A percentile compares a stretch with the other conserved stretches of the same genome.
phyloP scores from a whole-genome alignment of 2,113 vertebrate species.

The Ibidorhyncha struthersii region DNA sequence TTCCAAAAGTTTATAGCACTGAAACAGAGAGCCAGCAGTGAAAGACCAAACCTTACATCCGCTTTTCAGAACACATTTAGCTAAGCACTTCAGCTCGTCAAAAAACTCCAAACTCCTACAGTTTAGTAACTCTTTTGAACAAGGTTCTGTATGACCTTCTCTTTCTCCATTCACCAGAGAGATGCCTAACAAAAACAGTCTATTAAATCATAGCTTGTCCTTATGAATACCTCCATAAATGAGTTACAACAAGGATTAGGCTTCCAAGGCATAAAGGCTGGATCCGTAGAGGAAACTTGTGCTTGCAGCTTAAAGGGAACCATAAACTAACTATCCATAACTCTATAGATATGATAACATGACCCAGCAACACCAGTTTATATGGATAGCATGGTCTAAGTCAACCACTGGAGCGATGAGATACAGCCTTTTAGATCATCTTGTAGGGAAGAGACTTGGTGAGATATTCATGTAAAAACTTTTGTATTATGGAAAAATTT shows the following conservation, averaged over 20 bases:
- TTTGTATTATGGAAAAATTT: not conserved
- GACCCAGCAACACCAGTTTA: not conserved
- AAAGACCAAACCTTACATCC: not conserved
- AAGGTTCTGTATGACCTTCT: not conserved
- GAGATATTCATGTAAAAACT: not conserved
- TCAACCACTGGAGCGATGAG: not conserved
- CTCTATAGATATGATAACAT: not conserved
- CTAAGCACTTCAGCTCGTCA: not conserved
- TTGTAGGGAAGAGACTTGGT: not conserved
- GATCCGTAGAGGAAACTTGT: not conserved
- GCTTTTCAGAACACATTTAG: not conserved
- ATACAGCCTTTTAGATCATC: not conserved
- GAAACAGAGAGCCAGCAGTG: not conserved
- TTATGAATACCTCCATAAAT: not conserved
- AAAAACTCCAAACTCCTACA: not conserved
- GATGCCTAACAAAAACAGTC: not conserved
- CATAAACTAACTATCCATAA: not conserved
- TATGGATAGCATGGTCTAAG: not conserved
- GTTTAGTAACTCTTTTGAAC: not conserved
- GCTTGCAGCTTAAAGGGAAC: not conserved
- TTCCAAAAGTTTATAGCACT: slow-evolving; percentile 30
- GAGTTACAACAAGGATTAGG: not conserved
- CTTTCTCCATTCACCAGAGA: not conserved
- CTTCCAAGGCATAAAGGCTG: not conserved
- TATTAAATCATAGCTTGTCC: not conserved